Base-by-base conservation (phyloP, 2,888 invertebrate genomes). In the Mesochorus sp. region DNA sequence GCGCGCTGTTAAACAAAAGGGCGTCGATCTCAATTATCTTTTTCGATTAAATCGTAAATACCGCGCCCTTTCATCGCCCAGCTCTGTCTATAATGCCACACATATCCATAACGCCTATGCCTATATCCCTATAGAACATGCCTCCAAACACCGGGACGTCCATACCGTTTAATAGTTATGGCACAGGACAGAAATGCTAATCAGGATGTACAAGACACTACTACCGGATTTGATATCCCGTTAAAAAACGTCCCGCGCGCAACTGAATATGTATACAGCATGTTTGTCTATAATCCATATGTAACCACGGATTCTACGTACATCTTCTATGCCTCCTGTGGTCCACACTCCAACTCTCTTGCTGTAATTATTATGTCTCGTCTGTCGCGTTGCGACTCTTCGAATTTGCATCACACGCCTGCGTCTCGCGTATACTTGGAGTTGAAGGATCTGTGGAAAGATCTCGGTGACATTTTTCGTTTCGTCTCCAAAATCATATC, bases 321-420 rank as follows among this genome's bases (percentile, higher is more conserved):
- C n/a, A 75, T 80, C 55, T 66, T 71, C 57, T 73, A 28, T 10
- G 17, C 4, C n/a, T 17, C 71, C 61, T 12, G 3, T 17, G 17
- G 31, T 66, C 42, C 44, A n/a, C n/a, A n/a, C 49, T 28, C 26
- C 39, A 28, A 24, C 53, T 51, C 77, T 75, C 68, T 61, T 59
- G 68, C 66, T 74, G 76, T 81, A 83, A 83, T 84, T 84, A 83
- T 83, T 80, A 83, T 80, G 84, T 83, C 83, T 73, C 76, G 77
- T 71, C 62, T 76, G 83, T 83, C 80, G 73, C 71, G 68, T 73
- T 55, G 62, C 59, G 80, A 24, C 17, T 53, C 72, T 67, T 67
- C 49, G 72, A 72, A 80, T 78, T 80, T 59, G 55, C 76, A 70
- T 77, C 80, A 79, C 68, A 80, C 75, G 79, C 76, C 68, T 67